A percentile compares a stretch with the other conserved stretches of the same genome.
Conservation (phyloP, 2,888 invertebrate genomes). For the Drosophila multiciliata region DNA sequence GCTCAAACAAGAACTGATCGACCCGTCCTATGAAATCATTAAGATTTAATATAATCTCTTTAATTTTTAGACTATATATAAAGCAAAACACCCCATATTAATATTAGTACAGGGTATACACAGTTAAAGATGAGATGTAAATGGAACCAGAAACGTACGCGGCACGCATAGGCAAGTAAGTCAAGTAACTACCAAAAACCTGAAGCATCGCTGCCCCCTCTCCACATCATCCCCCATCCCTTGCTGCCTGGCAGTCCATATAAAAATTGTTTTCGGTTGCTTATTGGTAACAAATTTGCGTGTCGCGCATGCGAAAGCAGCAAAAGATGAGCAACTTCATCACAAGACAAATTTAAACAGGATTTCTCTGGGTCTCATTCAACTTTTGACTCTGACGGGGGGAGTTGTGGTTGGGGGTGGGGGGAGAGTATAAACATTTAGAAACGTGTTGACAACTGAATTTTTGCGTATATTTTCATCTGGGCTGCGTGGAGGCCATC, state of each 20-base stretch:
- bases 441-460: constrained; percentile 66
- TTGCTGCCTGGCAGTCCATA: constrained; percentile 35
- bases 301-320: constrained; percentile 64
- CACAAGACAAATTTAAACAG: constrained; percentile 47
- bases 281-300: constrained; percentile 79
- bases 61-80: too few species aligned
- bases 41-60: too few species aligned
- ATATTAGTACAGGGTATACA: constrained; percentile 8
- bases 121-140: constrained; percentile 33
- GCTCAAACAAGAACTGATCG: too few species aligned
- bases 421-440: constrained; percentile 15
- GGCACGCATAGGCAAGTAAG: constrained; percentile 68
- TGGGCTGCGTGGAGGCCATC: constrained; percentile 38
- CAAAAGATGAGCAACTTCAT: constrained; percentile 56
- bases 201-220: background rate
- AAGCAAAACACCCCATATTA: background rate
- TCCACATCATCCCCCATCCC: background rate
- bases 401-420: background rate
- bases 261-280: constrained; percentile 77
- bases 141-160: constrained; percentile 56
- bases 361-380: constrained; percentile 35
- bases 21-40: too few species aligned
- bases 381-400: constrained; percentile 2
- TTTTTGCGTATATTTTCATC: constrained; percentile 33
- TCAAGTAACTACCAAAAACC: constrained; percentile 12